Evolutionary conservation across 30 jellyfish, hydroid and myxozoan species (phyloP).

Genomic region (Pseudorhiza aurosa): DNA sequence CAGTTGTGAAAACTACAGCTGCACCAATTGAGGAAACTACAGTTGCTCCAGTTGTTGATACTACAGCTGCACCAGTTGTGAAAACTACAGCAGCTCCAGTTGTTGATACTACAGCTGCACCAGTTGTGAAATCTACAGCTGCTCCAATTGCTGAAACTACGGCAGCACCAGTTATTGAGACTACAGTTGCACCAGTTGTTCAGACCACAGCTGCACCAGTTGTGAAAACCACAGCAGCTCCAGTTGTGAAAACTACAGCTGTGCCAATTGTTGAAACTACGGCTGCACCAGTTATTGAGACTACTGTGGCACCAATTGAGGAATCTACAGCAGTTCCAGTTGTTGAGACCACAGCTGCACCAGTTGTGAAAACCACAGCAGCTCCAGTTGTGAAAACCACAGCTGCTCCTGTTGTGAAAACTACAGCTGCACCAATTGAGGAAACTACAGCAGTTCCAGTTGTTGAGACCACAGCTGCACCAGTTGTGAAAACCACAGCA

Average conservation of each 20-base stretch:
- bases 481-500: constrained; percentile 13
- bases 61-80: constrained; percentile 41
- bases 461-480: constrained; percentile 7
- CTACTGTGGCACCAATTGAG: constrained; percentile 30
- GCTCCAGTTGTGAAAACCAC: constrained; percentile 15
- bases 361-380: constrained; percentile 3
- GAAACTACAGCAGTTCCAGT: constrained; percentile 4
- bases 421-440: background rate
- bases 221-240: constrained; percentile 59
- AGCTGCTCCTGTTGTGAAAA: constrained; percentile 1
- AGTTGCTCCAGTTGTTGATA: constrained; percentile 48
- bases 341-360: constrained; percentile 10
- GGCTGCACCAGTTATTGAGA: constrained; percentile 6
- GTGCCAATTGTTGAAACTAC: constrained; percentile 18
- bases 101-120: constrained; percentile 21
- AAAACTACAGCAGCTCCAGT: constrained; percentile 40
- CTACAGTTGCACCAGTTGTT: constrained; percentile 42
- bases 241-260: constrained; percentile 49
- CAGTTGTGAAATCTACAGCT: constrained; percentile 32
- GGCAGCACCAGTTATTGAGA: constrained; percentile 27
- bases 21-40: constrained; percentile 55
- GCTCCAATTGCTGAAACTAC: constrained; percentile 43
- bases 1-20: constrained; percentile 27
- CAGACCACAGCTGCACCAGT: constrained; percentile 59
- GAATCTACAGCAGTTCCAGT: constrained; percentile 37